phyloP scores from a whole-genome alignment of 2,888 invertebrate genomes.

The Dione vanillae region DNA sequence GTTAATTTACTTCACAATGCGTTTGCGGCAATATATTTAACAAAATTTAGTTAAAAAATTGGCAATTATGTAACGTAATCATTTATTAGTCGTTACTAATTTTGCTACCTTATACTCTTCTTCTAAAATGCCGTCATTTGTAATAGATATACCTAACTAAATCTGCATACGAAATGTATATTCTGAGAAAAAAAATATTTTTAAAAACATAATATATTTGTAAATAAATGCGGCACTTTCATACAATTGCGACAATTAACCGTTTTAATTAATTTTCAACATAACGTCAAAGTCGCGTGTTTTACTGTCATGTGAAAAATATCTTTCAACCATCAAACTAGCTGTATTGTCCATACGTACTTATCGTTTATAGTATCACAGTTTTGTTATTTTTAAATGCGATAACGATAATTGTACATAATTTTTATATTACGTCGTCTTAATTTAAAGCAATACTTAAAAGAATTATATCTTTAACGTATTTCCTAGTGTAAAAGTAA shows the following conservation, averaged over 20 bases:
- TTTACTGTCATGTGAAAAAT: constrained; percentile 15
- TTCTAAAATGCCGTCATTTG: no score
- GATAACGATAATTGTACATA: background rate
- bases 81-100: no score
- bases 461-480: no score
- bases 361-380: background rate
- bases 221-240: background rate
- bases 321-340: constrained; percentile 12
- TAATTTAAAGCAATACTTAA: no score
- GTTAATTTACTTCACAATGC: constrained; percentile 6
- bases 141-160: no score
- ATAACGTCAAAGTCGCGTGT: constrained; percentile 34
- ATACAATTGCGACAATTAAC: background rate
- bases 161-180: no score
- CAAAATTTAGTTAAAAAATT: background rate
- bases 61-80: no score
- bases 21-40: background rate
- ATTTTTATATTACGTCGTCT: background rate
- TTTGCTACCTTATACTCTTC: no score
- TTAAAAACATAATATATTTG: no score
- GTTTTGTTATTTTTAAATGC: background rate
- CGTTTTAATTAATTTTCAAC: constrained; percentile 29
- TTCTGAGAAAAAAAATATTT: no score
- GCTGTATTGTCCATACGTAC: constrained; percentile 13
- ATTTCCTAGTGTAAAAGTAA: no score